Evolutionary conservation across 1,140 invertebrate species (phyloP), one percentile per base, ranked within the genome.

Genomic region (Cephus cinctus): DNA sequence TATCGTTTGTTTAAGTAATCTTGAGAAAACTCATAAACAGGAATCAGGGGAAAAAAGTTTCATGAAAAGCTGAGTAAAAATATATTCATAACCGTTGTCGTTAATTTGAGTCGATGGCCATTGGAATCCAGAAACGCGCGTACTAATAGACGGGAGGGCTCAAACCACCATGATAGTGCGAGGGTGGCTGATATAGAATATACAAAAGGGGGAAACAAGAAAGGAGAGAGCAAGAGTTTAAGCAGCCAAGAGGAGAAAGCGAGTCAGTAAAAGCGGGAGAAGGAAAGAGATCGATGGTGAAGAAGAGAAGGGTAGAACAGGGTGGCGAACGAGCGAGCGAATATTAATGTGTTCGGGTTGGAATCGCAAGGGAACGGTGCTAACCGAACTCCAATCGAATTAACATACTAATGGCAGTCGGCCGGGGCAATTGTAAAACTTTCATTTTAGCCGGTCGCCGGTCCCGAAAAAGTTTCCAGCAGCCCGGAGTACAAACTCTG

Each of bases 351-450:
- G 35, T 43, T 48, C 31, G 20, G 23, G 20, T 41, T 22, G 31
- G 19, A 43, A 34, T 20, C 31, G 11, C 20, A 34, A 30, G 23
- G 22, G 23, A 49, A 16, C 19, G 20, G 31, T 21, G 36, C 46
- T 57, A 57, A 57, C 47, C 27, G 25, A 50, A 50, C 46, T 52
- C 27, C 43, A 47, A 56, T 50, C 42, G 50, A 48, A 62, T 63
- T 63, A 57, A 57, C 57, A 57, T 63, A 55, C 45, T 54, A 50
- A 63, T 49, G 40, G 45, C 25, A 35, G 27, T 40, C 22, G 23
- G 25, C 35, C 9, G 14, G 27, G 32, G 20, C 57, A 57, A 59
- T 59, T 42, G 46, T n/a, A 32, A 57, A 62, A 59, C 49, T 62
- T 63, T 47, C 54, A 34, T 57, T 51, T 50, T 39, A 34, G 27